Base-by-base conservation (phyloP, 1,140 invertebrate species). In the Triops cancriformis region DNA sequence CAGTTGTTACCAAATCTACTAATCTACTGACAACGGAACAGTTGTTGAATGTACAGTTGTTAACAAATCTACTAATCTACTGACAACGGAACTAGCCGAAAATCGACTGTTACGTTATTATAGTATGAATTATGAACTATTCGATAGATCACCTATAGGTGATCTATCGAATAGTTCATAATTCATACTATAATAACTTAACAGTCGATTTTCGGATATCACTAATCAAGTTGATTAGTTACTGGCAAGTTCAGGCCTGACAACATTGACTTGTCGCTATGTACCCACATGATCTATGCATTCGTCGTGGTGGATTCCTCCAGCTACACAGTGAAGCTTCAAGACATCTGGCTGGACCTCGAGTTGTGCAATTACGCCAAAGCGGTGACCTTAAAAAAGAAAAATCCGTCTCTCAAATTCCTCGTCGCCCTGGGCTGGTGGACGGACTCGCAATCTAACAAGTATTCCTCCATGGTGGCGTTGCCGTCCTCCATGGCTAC, bases 401-500 rank as follows among this genome's bases (percentile, higher is more conserved):
- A 88, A 26, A 88, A 92, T 83, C 93, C 94, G 0, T 83, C 89
- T 23, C 84, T 95, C 7, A 94, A 94, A 84, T 89, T 93, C 10
- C 85, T 89, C 81, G 86, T 96, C 0, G 93, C 94, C 0, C 91
- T 96, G 1, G 94, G 93, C 0, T 93, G 94, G 1, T 95, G 94
- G 93, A 93, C 89, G 0, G 93, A 95, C 82, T 37, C 31, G 18
- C 93, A 93, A 42, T 93, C 93, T 18, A 87, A 88, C 75, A 95
- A 95, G 82, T 95, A 95, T 83, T 95, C 93, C 0, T 86, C 88
- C 26, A 89, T 95, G 86, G 92, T 93, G 86, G 93, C 43, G 87
- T 89, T 77, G 86, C 88, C 1, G 94, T 96, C 82, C 90, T 95
- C 73, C 85, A 84, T 74, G 93, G 92, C 81, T 87, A 93, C 64